Percentiles rank a stretch among this genome's conserved stretches.
Conservation (phyloP, 2,888 invertebrate genomes). For the Danaus chrysippus region DNA sequence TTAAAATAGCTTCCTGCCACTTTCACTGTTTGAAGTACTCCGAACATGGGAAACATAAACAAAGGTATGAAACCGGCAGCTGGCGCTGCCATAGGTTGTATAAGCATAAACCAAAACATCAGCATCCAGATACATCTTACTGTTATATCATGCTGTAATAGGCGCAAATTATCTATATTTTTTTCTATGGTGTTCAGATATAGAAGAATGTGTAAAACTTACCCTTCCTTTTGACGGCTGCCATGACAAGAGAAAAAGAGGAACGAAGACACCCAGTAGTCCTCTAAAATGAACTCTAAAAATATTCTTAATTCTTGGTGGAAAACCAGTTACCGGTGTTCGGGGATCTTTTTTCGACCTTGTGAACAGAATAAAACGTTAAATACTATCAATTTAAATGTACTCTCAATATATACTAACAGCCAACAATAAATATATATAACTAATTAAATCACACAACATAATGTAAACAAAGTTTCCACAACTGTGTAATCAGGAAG, state of each 20-base stretch:
- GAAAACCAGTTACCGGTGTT: slow-evolving; percentile 37
- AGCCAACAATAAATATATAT: slow-evolving; percentile 8
- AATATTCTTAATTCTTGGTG: slow-evolving; percentile 39
- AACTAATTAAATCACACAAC: slow-evolving; percentile 19
- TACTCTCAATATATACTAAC: neutral
- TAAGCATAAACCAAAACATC: slow-evolving; percentile 47
- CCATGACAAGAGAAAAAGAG: slow-evolving; percentile 37
- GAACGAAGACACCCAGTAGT: slow-evolving; percentile 43
- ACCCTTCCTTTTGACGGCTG: slow-evolving; percentile 39
- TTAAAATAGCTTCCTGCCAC: slow-evolving; percentile 45
- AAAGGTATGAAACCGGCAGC: slow-evolving; percentile 47
- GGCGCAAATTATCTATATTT: slow-evolving; percentile 9
- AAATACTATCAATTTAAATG: slow-evolving; percentile 5
- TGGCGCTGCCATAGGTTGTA: slow-evolving; percentile 50
- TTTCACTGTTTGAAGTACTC: slow-evolving; percentile 33
- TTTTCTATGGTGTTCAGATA: neutral
- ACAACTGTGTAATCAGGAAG: no score
- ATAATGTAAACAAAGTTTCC: no score
- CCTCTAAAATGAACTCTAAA: slow-evolving; percentile 42
- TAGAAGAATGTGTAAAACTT: slow-evolving; percentile 23
- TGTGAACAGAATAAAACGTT: slow-evolving; percentile 12
- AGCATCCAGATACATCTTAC: slow-evolving; percentile 46
- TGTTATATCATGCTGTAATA: slow-evolving; percentile 40
- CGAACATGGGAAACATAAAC: slow-evolving; percentile 51
- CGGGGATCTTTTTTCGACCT: slow-evolving; percentile 27